These are phyloP conservation scores for Idris sp. DNA, from an alignment of 1,140 invertebrate genomes.

Conservation along the genomic window DNA sequence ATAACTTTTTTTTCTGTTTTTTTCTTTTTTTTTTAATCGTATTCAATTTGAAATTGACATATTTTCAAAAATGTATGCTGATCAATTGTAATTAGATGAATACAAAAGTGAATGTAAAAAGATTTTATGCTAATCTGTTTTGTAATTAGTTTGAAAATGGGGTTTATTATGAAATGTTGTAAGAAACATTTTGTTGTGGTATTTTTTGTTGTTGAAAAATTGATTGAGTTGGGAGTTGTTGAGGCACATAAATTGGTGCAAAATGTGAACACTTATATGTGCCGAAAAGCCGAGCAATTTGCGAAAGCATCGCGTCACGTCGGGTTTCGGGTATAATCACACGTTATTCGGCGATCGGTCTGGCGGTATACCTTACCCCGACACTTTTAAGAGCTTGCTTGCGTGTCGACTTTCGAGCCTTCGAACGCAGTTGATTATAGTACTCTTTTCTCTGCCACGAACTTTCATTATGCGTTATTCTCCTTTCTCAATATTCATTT, in stretches of 20 bases:
- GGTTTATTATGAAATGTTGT: too few relatives aligned
- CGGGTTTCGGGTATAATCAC: conserved; percentile 54
- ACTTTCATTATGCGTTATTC: conserved; percentile 61
- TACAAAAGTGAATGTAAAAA: too few relatives aligned
- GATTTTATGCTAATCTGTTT: too few relatives aligned
- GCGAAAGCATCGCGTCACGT: conserved; percentile 44
- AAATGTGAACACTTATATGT: conserved; percentile 39
- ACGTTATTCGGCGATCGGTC: conserved; percentile 43
- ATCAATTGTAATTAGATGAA: too few relatives aligned
- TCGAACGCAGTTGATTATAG: conserved; percentile 57
- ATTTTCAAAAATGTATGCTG: too few relatives aligned
- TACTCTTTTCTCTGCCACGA: conserved; percentile 51
- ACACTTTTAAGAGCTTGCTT: conserved; percentile 54
- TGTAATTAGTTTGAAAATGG: too few relatives aligned
- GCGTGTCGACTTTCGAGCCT: conserved; percentile 61
- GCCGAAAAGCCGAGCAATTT: conserved; percentile 50
- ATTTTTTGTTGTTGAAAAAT: too few relatives aligned
- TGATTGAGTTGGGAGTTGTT: conserved; percentile 27
- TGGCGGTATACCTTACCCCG: conserved; percentile 44
- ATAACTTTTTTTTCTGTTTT: conserved; percentile 12
- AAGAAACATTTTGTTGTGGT: too few relatives aligned
- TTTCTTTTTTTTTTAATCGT: too few relatives aligned
- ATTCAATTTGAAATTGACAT: too few relatives aligned
- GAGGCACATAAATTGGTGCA: conserved; percentile 50
- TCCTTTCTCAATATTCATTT: conserved; percentile 61